Base-by-base conservation (phyloP, 2,797 vertebrate species). In the Peromyscus eremicus region DNA sequence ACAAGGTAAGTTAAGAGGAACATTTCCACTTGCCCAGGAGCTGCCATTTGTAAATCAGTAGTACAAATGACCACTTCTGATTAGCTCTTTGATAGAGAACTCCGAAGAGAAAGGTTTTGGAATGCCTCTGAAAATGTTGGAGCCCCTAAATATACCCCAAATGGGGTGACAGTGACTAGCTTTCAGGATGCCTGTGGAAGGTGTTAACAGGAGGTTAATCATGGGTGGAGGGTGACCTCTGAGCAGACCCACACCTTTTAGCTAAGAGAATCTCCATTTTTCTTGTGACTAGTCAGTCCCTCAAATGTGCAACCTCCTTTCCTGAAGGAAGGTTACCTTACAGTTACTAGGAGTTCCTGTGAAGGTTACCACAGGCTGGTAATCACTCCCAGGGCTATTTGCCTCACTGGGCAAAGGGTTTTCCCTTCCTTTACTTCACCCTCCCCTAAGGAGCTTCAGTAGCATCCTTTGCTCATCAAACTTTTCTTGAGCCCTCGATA, bases 1-100 rank as follows among this genome's bases (percentile, higher is more conserved):
- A 46, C 27, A 21, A 14, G 85, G 40, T 66, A 76, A 40, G 4
- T 27, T 40, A 70, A 85, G 46, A 76, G 29, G 17, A 76, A 3
- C 1, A 13, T 91, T 89, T 40, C 19, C 9, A 64, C 89, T 80
- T 70, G n/a, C n/a, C 43, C 19, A 76, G 17, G 52, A 55, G 64
- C 86, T 89, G 3, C 85, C 40, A 92, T 95, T 89, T 49, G 85
- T 27, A 70, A 79, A 62, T 93, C 32, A 43, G 16, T 27, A 34
- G 34, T 40, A 3, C 19, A 81, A 82, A 29, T 89, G 76, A 52
- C 23, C 46, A 43, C 62, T 21, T 73, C 43, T 49, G 83, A 49
- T 68, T 19, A 85, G 19, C 21, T 68, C 62, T 95, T 90, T 64
- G 23, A 92, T 71, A 23, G 43, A 43, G 12, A 83, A 87, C 19